A percentile compares a stretch with the other conserved stretches of the same genome.
phyloP scores from a whole-genome alignment of 2,888 invertebrate species.

The Macrophya annulata region DNA sequence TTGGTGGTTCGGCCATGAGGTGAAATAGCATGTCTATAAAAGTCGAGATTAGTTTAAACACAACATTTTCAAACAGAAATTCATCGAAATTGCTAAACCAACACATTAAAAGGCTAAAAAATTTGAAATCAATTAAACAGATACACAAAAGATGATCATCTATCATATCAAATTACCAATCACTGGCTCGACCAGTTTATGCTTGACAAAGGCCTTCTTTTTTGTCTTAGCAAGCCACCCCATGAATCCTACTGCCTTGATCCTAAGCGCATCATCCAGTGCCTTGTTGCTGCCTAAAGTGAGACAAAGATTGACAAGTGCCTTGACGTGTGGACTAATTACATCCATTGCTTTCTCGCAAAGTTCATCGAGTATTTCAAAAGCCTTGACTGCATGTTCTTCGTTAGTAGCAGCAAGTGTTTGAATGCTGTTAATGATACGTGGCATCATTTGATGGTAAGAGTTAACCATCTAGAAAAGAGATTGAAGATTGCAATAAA shows the following conservation, averaged over 20 bases:
- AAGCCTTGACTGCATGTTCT: slow-evolving; percentile 83
- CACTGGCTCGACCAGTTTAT: slow-evolving; percentile 86
- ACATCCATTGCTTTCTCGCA: slow-evolving; percentile 84
- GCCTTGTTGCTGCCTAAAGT: slow-evolving; percentile 82
- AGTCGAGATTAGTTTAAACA: background rate
- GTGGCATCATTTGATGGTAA: slow-evolving; percentile 84
- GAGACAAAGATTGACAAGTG: slow-evolving; percentile 85
- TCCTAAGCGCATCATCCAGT: slow-evolving; percentile 84
- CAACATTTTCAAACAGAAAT: background rate
- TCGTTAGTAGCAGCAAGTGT: slow-evolving; percentile 82
- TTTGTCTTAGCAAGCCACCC: slow-evolving; percentile 86
- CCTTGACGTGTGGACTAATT: slow-evolving; percentile 84
- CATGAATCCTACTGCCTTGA: slow-evolving; percentile 86
- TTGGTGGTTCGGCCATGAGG: slow-evolving; percentile 85
- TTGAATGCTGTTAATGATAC: slow-evolving; percentile 84
- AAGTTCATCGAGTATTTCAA: slow-evolving; percentile 86
- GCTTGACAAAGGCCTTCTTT: slow-evolving; percentile 87
- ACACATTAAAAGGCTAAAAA: background rate
- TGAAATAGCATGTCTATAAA: slow-evolving; percentile 83
- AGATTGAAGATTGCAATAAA: slow-evolving; percentile 17
- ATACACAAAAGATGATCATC: background rate
- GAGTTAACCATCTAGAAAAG: slow-evolving; percentile 81
- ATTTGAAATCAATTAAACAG: slow-evolving; percentile 22
- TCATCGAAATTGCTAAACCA: background rate
- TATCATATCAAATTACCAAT: slow-evolving; percentile 67